These are phyloP conservation scores for Gymnopithys bicolor DNA, from an alignment of 2,797 vertebrate genomes.

Conservation along the genomic window DNA sequence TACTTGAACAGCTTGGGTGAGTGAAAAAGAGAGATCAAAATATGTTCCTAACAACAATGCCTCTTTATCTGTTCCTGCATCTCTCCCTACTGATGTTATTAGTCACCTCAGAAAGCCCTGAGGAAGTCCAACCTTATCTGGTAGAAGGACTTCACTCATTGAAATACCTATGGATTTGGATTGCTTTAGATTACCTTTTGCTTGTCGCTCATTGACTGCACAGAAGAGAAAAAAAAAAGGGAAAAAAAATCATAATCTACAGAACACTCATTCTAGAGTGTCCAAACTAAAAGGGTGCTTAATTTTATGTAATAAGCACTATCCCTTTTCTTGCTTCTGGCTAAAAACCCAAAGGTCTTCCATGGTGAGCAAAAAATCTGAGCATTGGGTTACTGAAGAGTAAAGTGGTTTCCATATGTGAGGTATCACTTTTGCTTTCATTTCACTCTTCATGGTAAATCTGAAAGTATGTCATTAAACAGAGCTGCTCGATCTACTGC, in stretches of 20 bases:
- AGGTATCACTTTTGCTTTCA: background rate
- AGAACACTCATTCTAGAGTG: background rate
- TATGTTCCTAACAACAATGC: background rate
- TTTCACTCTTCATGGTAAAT: background rate
- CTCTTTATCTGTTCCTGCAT: background rate
- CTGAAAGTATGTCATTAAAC: background rate
- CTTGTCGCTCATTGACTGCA: background rate
- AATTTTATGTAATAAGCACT: background rate
- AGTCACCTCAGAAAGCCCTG: background rate
- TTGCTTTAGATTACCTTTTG: background rate
- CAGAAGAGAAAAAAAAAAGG: background rate
- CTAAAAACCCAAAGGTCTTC: background rate
- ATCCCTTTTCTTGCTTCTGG: background rate
- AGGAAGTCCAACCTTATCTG: background rate
- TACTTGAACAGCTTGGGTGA: background rate
- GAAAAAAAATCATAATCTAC: background rate
- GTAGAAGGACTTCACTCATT: background rate
- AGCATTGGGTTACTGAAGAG: background rate
- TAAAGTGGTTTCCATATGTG: background rate
- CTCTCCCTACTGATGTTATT: background rate
- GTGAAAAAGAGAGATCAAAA: background rate
- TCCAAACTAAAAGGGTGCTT: background rate
- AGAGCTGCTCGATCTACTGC: background rate
- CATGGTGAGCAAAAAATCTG: background rate
- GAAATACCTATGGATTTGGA: background rate